Conservation (phyloP, 2,888 invertebrate species). For the Sipha maydis region DNA sequence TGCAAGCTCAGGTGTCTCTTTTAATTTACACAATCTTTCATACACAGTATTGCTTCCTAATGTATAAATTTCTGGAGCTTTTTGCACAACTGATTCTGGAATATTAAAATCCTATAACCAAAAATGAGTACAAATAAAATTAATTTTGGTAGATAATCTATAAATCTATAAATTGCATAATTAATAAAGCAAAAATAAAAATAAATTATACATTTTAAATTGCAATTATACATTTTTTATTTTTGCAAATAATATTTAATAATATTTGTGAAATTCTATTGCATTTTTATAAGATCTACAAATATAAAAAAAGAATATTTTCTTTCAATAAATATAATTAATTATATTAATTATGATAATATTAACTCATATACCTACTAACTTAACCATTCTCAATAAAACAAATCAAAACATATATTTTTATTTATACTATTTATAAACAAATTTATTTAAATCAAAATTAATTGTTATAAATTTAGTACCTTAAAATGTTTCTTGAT, state of each 20-base stretch:
- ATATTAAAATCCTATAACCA: slow-evolving; percentile 44
- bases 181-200: not conserved
- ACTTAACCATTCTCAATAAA: too few species aligned
- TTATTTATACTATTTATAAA: not conserved
- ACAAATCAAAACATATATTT: too few species aligned
- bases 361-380: too few species aligned
- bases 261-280: not conserved
- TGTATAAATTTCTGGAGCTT: slow-evolving; percentile 46
- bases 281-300: not conserved
- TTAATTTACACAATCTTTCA: slow-evolving; percentile 32
- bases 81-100: slow-evolving; percentile 24
- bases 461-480: not conserved
- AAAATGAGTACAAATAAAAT: not conserved
- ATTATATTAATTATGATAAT: too few species aligned
- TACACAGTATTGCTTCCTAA: slow-evolving; percentile 48
- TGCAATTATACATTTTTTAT: not conserved
- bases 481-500: slow-evolving; percentile 50
- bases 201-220: not conserved
- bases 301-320: not conserved
- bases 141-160: not conserved
- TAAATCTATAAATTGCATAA: too few species aligned
- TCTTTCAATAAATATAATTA: not conserved
- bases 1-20: slow-evolving; percentile 46
- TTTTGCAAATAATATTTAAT: not conserved
- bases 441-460: not conserved